These are phyloP conservation scores for Muscicapa comitata DNA, from an alignment of 2,797 vertebrate genomes.

Conservation along the genomic window DNA sequence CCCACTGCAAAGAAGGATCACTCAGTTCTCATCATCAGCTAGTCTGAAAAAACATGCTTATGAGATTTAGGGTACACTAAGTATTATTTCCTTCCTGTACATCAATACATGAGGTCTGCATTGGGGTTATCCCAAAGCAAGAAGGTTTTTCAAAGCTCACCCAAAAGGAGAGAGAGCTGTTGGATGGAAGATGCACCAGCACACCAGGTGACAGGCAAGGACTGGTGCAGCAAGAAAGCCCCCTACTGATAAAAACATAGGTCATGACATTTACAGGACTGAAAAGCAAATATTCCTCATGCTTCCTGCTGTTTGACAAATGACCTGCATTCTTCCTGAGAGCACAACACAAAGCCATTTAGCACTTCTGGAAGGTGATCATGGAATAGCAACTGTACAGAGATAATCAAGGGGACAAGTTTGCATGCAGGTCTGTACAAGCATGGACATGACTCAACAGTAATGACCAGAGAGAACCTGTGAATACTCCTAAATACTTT, in stretches of 20 bases:
- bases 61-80: neutral
- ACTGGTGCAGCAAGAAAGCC: neutral
- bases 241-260: neutral
- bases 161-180: neutral
- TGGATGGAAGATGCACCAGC: neutral
- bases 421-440: neutral
- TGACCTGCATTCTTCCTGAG: neutral
- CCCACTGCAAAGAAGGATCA: neutral
- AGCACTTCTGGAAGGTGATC: neutral
- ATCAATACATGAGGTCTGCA: neutral
- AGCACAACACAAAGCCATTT: neutral
- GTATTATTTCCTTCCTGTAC: neutral
- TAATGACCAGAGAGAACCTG: neutral
- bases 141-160: neutral
- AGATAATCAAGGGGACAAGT: neutral
- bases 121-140: neutral
- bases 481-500: neutral
- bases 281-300: neutral
- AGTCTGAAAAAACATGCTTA: neutral
- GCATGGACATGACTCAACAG: neutral
- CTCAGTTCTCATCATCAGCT: neutral
- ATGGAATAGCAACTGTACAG: neutral
- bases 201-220: neutral
- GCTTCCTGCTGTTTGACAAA: neutral
- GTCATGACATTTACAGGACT: neutral